Evolutionary conservation across 2,888 invertebrate genomes (phyloP).

Genomic region (Iselma pallidipennis): DNA sequence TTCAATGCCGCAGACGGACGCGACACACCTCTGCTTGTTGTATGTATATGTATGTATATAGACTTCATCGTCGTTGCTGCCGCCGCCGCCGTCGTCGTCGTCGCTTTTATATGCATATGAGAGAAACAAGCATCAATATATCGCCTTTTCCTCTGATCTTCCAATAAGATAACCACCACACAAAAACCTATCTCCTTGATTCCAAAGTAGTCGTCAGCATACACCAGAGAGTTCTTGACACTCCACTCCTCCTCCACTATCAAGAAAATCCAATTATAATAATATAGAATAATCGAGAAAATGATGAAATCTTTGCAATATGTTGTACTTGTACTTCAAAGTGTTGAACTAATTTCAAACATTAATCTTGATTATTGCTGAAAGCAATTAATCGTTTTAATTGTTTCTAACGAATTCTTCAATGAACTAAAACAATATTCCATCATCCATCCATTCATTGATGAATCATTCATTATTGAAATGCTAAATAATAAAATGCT

Average conservation of each 20-base stretch:
- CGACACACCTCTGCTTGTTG: conserved; percentile 38
- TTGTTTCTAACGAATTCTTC: background rate
- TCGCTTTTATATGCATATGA: too few relatives aligned
- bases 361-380: background rate
- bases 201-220: too few relatives aligned
- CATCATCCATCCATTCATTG: background rate
- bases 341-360: background rate
- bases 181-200: too few relatives aligned
- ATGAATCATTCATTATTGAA: background rate
- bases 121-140: too few relatives aligned
- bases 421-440: background rate
- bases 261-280: too few relatives aligned
- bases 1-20: conserved; percentile 52
- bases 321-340: background rate
- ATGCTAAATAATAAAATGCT: background rate
- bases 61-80: background rate
- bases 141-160: too few relatives aligned
- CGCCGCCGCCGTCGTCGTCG: too few relatives aligned
- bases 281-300: too few relatives aligned
- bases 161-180: too few relatives aligned
- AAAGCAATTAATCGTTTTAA: background rate
- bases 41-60: background rate
- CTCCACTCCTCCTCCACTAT: too few relatives aligned
- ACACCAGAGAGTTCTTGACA: too few relatives aligned
- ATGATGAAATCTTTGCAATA: background rate